These are phyloP conservation scores for Microtus ochrogaster DNA, from an alignment of 2,113 vertebrate species.

Conservation along the genomic window DNA sequence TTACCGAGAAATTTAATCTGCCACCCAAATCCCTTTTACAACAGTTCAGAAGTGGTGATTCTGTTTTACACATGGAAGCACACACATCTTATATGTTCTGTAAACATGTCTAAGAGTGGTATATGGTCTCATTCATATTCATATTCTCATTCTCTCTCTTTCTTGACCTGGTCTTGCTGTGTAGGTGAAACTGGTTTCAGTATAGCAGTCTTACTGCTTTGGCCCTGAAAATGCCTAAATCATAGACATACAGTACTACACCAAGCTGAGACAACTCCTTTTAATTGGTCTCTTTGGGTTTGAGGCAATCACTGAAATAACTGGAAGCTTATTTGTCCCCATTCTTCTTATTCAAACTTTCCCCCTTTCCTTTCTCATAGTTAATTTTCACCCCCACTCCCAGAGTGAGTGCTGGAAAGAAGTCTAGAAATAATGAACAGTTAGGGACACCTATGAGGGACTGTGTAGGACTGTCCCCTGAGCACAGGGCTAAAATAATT, in stretches of 20 bases:
- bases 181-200: background rate
- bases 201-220: background rate
- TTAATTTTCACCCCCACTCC: background rate
- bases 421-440: conserved; percentile 37
- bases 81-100: background rate
- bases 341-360: background rate
- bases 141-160: background rate
- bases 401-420: background rate
- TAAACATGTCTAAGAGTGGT: background rate
- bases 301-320: conserved; percentile 33
- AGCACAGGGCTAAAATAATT: background rate
- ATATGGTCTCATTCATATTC: background rate
- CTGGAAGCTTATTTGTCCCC: background rate
- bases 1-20: conserved; percentile 13
- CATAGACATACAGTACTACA: background rate
- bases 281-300: conserved; percentile 40
- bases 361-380: background rate
- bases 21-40: background rate
- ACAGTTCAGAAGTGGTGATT: conserved; percentile 3
- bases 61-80: background rate
- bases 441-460: background rate
- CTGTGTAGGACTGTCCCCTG: background rate
- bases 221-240: background rate
- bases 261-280: conserved; percentile 24
- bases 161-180: background rate